Percentiles rank a stretch among this genome's conserved stretches.
Evolutionary conservation across 2,888 invertebrate species (phyloP).

Genomic region (Cataglyphis cursor): DNA sequence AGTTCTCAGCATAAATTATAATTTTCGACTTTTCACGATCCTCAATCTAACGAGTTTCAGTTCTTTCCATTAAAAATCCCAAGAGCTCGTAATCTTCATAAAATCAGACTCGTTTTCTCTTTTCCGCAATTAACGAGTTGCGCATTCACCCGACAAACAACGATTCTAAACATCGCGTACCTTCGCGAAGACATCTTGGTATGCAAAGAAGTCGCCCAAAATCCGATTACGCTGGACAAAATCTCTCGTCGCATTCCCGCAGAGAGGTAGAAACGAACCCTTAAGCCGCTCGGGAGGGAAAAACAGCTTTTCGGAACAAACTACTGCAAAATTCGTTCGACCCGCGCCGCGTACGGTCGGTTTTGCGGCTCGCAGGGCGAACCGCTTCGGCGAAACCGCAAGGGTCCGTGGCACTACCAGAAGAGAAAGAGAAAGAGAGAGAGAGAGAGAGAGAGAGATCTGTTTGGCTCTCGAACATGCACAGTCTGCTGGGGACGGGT

Average conservation of each 20-base stretch:
- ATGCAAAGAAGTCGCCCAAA: conserved; percentile 3
- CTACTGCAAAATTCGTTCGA: conserved; percentile 53
- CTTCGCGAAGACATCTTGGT: background rate
- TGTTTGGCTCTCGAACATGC: conserved; percentile 37
- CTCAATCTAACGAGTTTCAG: background rate
- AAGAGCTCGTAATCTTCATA: background rate
- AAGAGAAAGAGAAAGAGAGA: background rate
- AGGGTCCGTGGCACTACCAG: conserved; percentile 41
- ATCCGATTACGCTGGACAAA: conserved; percentile 25
- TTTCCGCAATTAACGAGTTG: background rate
- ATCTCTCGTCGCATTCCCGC: background rate
- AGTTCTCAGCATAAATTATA: background rate
- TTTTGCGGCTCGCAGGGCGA: conserved; percentile 57
- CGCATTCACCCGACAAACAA: background rate
- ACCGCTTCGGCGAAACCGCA: conserved; percentile 55
- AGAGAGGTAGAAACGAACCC: conserved; percentile 1
- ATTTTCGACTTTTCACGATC: background rate
- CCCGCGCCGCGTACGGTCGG: conserved; percentile 50
- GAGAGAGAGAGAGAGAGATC: background rate
- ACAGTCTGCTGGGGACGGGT: conserved; percentile 46
- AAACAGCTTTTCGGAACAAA: conserved; percentile 47
- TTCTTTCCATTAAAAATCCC: background rate
- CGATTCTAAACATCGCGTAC: background rate
- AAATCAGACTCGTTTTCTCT: background rate
- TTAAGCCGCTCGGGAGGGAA: conserved; percentile 18